phyloP scores from a whole-genome alignment of 2,113 vertebrate genomes.

The Mormoops blainvillei region DNA sequence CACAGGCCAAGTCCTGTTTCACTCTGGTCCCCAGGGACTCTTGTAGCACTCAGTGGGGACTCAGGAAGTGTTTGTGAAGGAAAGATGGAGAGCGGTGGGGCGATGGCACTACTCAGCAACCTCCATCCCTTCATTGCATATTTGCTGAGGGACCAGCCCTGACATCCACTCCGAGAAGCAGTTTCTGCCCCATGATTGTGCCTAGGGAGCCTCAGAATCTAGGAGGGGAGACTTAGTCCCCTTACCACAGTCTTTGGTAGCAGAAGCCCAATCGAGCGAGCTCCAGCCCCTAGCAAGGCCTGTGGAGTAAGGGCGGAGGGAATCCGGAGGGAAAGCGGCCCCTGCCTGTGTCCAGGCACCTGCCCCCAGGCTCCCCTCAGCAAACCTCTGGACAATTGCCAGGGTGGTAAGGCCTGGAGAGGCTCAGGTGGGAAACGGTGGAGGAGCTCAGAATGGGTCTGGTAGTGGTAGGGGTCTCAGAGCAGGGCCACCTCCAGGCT shows the following conservation, averaged over 20 bases:
- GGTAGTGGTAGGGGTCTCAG: neutral
- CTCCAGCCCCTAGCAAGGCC: neutral
- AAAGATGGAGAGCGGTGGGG: neutral
- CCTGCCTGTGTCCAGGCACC: neutral
- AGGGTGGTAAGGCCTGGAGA: neutral
- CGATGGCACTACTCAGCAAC: neutral
- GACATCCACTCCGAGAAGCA: neutral
- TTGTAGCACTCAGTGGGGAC: neutral
- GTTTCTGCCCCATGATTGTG: neutral
- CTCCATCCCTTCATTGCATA: neutral
- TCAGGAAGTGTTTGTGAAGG: neutral
- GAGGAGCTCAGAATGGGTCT: neutral
- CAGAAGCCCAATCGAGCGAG: neutral
- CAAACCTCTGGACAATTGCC: neutral
- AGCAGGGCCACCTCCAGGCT: neutral
- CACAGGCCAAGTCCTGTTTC: neutral
- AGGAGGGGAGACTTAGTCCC: neutral
- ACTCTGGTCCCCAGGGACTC: neutral
- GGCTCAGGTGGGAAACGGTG: neutral
- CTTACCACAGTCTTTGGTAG: neutral
- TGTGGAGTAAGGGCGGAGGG: too few species aligned
- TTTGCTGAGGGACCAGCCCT: neutral
- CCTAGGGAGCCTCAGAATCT: neutral
- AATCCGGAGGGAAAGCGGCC: neutral
- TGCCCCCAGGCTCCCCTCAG: neutral